Evolutionary conservation across 2,888 invertebrate species (phyloP), one percentile per base, ranked within the genome.

Genomic region (Pasiphila rectangulata): DNA sequence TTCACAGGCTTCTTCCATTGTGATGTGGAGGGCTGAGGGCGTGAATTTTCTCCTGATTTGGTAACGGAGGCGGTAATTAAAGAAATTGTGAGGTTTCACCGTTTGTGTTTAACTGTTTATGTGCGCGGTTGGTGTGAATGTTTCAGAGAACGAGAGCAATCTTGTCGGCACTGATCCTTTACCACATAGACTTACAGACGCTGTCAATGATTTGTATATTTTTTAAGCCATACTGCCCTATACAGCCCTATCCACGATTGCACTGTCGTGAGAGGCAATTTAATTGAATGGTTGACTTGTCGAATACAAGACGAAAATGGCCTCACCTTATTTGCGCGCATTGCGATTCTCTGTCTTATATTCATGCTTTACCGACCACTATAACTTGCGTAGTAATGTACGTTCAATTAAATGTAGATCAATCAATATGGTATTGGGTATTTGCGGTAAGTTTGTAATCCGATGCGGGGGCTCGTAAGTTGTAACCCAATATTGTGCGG

Each of bases 21-120:
- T 80, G 72, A 80, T 75, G 78, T 78, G 73, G 75, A 77, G 82
- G 77, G 75, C 69, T 70, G 74, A 78, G 79, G 76, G 84, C 77
- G 86, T 78, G 80, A 86, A 85, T 83, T 80, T 83, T 82, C 83
- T 82, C 78, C 79, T 84, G 83, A 84, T 86, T 85, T 81, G 81
- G 83, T 83, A 79, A 83, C 79, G 67, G 74, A 79, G 77, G 71
- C 74, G 75, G 80, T 82, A 87, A 86, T 85, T 86, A 85, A 74
- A 78, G 75, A 75, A 79, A 78, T 84, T 83, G 81, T 80, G 79
- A 74, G 83, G 80, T 78, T 82, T 80, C 82, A 75, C 70, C 72
- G 72, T 81, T 83, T 80, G 79, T 83, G 82, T 83, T 78, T 77
- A 78, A 81, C 76, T 75, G 83, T 83, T 83, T 83, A 83, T 52